Conservation (phyloP, 2,888 invertebrate species). For the Plebejus melissa region DNA sequence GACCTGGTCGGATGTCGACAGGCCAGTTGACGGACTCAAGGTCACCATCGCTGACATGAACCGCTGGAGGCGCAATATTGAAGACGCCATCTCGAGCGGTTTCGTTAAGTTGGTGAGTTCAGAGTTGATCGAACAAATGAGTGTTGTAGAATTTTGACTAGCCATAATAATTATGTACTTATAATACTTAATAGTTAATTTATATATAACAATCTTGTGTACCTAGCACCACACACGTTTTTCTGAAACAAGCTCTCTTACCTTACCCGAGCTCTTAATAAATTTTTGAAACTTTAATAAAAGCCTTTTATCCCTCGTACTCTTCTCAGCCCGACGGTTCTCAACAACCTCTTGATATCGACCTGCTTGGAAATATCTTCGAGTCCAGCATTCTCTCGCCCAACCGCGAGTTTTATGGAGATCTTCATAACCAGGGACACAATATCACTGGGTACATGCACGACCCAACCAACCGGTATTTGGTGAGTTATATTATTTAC, state of each 20-base stretch:
- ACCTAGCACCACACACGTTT: no score
- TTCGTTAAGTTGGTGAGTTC: slow-evolving; percentile 75
- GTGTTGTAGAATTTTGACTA: background rate
- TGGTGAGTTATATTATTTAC: slow-evolving; percentile 69
- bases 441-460: slow-evolving; percentile 84
- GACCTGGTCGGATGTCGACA: slow-evolving; percentile 80
- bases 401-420: slow-evolving; percentile 83
- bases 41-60: slow-evolving; percentile 83
- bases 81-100: slow-evolving; percentile 86
- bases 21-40: slow-evolving; percentile 80
- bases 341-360: slow-evolving; percentile 77
- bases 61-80: slow-evolving; percentile 86
- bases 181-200: no score
- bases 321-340: slow-evolving; percentile 68
- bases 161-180: no score
- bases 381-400: slow-evolving; percentile 83
- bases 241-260: no score
- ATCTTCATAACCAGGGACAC: slow-evolving; percentile 87
- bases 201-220: no score
- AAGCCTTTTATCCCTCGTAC: background rate
- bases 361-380: slow-evolving; percentile 85
- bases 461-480: slow-evolving; percentile 85
- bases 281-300: background rate
- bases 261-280: no score
- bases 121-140: slow-evolving; percentile 41